Evolutionary conservation across 2,888 invertebrate species (phyloP), one percentile per base, ranked within the genome.

Genomic region (Lithophane leautieri): DNA sequence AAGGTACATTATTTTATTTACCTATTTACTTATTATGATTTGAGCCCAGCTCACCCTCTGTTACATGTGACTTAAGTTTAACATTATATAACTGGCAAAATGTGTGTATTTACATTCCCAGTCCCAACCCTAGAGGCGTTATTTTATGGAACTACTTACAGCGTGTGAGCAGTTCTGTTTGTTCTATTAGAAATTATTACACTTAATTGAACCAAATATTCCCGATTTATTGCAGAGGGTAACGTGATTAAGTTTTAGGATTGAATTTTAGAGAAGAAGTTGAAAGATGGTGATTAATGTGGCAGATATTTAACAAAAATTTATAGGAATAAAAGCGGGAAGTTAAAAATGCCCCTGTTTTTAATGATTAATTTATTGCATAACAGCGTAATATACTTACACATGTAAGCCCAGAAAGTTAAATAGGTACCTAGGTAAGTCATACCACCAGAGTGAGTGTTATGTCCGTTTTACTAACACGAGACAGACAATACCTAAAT

Each of bases 1-100:
- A 68, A 25, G 22, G 14, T 44, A 47, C 22, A 73, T 83, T 75
- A 81, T 34, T 71, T 62, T 40, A 79, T 70, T 62, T 28, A 40
- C 25, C 11, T 28, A 74, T 56, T 58, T 47, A 47, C 47, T 44
- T 58, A 74, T 25, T 28, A 16, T 25, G 25, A 40, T 25, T 74
- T 16, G 25, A 58, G 22, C 58, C 47, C 58, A 25, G 34, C 9
- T 73, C 47, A 47, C 22, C 58, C 58, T 74, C 73, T 40, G 25
- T 73, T 73, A 40, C 40, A 50, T 8, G 69, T 70, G 22, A 28
- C 50, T 52, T 71, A 69, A 42, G 42, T 73, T 73, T 25, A 44
- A 54, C 40, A 44, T 66, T n/a, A 50, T 42, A 42, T 61, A 52
- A 44, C 52, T 75, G 47, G 14, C 28, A 9, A 9, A 28, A 34